Evolutionary conservation across 2,113 vertebrate genomes (phyloP).

Genomic region (Odobenus rosmarus): DNA sequence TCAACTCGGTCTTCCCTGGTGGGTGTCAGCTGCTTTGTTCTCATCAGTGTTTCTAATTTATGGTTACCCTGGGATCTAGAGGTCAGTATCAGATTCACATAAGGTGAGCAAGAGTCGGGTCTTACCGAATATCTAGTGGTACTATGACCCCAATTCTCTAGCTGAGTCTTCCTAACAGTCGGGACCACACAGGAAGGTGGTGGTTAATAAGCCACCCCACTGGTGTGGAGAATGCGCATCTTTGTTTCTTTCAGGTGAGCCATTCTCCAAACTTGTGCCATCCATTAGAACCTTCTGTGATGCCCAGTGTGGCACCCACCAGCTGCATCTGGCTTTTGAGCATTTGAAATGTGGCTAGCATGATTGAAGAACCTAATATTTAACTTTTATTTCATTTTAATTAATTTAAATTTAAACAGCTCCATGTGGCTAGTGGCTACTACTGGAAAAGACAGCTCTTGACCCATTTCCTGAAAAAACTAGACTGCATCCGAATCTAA

Average conservation of each 20-base stretch:
- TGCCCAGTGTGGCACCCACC: background rate
- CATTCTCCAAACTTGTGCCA: background rate
- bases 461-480: background rate
- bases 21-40: background rate
- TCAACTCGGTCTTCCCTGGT: background rate
- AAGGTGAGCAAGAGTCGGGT: background rate
- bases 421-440: background rate
- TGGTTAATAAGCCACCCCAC: background rate
- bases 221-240: background rate
- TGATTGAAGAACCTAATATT: conserved; percentile 21
- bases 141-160: background rate
- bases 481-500: background rate
- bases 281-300: background rate
- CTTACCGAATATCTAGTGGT: background rate
- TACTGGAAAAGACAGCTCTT: background rate
- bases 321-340: background rate
- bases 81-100: background rate
- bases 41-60: conserved; percentile 17
- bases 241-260: background rate
- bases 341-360: background rate
- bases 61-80: background rate
- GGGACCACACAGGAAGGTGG: background rate
- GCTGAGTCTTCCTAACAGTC: background rate
- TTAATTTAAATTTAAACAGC: background rate
- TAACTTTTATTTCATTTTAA: conserved; percentile 6